Evolutionary conservation across 2,113 vertebrate genomes (phyloP), one percentile per base, ranked within the genome.

Genomic region (Spea bombifrons): DNA sequence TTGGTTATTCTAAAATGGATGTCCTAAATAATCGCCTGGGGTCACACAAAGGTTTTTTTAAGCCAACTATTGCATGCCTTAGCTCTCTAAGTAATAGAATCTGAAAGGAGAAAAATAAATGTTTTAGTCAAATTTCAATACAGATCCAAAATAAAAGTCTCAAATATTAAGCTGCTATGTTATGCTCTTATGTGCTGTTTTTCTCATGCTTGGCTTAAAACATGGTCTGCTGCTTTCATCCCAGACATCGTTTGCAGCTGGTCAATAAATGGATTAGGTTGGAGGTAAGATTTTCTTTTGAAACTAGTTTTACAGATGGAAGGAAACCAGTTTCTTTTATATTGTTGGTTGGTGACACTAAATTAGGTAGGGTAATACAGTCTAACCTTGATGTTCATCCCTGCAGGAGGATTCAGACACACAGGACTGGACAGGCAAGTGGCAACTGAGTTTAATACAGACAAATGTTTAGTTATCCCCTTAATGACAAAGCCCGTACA

Each of bases 191-290:
- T 61, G 53, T 59, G 16, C 13, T 55, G n/a, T 73, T 57, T 73
- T 59, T 73, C 46, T 73, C 13, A 73, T 2, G 55, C 44, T 47
- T 9, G 4, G 15, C 53, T 45, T 44, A 15, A 13, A 59, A 55
- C 71, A 61, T 47, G 12, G 30, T 15, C 71, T 46, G 53, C 13
- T 73, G 50, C 71, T 72, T 7, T 16, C 12, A 44, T 71, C 55
- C 7, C 13, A 71, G 17, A 44, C 44, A 10, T 10, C n/a, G 17
- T 50, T 50, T 71, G 17, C 17, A 66, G 44, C 3, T 30, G 8
- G 63, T 66, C 63, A 66, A 30, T n/a, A 30, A 8, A 66, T 66
- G 63, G 63, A 17, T 8, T 8, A 8, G 17, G 44, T 9, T 3
- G 15, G 17, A 61, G 59, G 7, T 61, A 4, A 13, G 7, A 61